Evolutionary conservation across 2,797 vertebrate genomes (phyloP), one percentile per base, ranked within the genome.

Genomic region (Lates japonicus): DNA sequence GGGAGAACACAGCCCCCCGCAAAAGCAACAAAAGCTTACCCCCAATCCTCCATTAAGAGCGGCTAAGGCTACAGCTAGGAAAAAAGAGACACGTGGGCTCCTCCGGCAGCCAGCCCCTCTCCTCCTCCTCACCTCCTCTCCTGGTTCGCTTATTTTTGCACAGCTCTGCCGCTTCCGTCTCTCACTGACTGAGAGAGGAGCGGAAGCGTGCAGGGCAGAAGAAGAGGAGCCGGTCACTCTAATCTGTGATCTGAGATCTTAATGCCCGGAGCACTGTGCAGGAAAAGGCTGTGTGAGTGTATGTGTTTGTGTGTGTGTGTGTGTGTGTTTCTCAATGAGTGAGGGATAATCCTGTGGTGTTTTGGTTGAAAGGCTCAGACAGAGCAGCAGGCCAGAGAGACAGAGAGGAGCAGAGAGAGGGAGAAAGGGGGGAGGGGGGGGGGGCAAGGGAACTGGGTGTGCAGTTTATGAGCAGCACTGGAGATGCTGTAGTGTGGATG

Each of bases 11-110:
- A 88, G 81, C 70, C 81, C 83, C 84, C 84, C 42, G 13, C 73
- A 80, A 74, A 46, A 87, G 77, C 90, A 94, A 94, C 90, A 94
- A 94, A 94, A 89, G 92, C 95, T 94, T 94, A 95, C 95, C 94
- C 91, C 89, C 82, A 82, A 86, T 94, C 93, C 89, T 92, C 88
- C 91, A 91, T 92, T 82, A 90, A 84, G 83, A 84, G 84, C 76
- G 44, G 88, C 90, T 86, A 81, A 76, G 75, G 87, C 84, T 91
- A 61, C 78, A 83, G 88, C 89, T 87, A 83, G 71, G 75, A 87
- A 76, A 87, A 70, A 76, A 69, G 64, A 87, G 82, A 89, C 93
- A 93, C 80, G 87, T 93, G 92, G 90, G 90, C 68, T 91, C 78
- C 85, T 91, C 80, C 83, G 70, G 86, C 88, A 84, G 76, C 67